phyloP scores from a whole-genome alignment of 1,140 invertebrate species.

The Listronotus oregonensis region DNA sequence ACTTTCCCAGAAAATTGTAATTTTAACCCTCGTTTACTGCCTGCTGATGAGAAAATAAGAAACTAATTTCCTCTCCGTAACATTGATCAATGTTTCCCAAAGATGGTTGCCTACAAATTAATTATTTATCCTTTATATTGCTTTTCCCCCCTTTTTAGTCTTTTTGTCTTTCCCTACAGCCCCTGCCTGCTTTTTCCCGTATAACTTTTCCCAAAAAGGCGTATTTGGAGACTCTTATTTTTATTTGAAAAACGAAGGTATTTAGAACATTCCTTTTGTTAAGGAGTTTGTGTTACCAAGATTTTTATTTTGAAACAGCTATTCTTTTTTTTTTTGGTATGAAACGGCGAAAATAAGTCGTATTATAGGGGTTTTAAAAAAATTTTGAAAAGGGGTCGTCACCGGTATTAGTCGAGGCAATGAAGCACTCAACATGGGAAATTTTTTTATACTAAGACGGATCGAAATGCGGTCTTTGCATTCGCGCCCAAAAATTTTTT shows the following conservation, averaged over 20 bases:
- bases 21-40: slow-evolving; percentile 3
- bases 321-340: too few relatives aligned
- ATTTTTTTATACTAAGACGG: too few relatives aligned
- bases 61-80: slow-evolving; percentile 38
- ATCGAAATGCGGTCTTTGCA: too few relatives aligned
- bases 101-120: slow-evolving; percentile 34
- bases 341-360: too few relatives aligned
- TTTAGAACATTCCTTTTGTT: neutral
- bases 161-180: slow-evolving; percentile 31
- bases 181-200: slow-evolving; percentile 9
- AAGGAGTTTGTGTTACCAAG: too few relatives aligned
- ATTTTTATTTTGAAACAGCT: too few relatives aligned
- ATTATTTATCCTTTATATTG: slow-evolving; percentile 41
- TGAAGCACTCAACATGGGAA: too few relatives aligned
- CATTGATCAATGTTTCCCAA: slow-evolving; percentile 38
- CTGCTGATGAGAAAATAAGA: slow-evolving; percentile 27
- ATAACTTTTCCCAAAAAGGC: slow-evolving; percentile 27
- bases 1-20: slow-evolving; percentile 21
- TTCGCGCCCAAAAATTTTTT: too few relatives aligned
- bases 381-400: too few relatives aligned
- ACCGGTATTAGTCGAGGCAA: too few relatives aligned
- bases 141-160: slow-evolving; percentile 37
- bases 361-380: too few relatives aligned
- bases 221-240: slow-evolving; percentile 21
- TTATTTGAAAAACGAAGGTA: slow-evolving; percentile 16